phyloP scores from a whole-genome alignment of 2,888 invertebrate species.

The Oligia strigilis region DNA sequence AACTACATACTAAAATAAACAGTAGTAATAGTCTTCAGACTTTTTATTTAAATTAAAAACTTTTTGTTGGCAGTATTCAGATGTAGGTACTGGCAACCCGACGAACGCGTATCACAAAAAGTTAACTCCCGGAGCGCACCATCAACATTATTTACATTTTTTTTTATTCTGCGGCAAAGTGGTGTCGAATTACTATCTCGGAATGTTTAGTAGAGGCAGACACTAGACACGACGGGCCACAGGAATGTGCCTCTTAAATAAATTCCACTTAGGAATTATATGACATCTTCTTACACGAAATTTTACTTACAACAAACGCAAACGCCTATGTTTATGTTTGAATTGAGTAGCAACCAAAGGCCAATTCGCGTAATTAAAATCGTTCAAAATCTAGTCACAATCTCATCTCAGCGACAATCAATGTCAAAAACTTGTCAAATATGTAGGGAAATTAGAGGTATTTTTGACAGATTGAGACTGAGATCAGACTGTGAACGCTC shows the following conservation, averaged over 20 bases:
- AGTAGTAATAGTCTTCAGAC: background rate
- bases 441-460: no score
- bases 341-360: background rate
- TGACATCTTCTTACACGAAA: conserved; percentile 36
- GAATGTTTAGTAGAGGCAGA: conserved; percentile 82
- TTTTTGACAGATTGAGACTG: no score
- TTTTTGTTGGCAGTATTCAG: conserved; percentile 25
- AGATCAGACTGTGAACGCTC: no score
- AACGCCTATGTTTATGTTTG: background rate
- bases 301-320: conserved; percentile 10
- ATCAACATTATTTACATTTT: conserved; percentile 85
- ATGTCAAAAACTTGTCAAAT: no score
- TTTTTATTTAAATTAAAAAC: background rate
- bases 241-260: conserved; percentile 73
- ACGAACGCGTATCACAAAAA: conserved; percentile 76
- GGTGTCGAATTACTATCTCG: conserved; percentile 88
- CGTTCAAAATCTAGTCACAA: no score
- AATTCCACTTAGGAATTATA: conserved; percentile 63
- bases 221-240: conserved; percentile 66
- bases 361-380: no score
- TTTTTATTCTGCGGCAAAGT: conserved; percentile 80
- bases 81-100: conserved; percentile 60
- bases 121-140: conserved; percentile 79
- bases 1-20: conserved; percentile 1
- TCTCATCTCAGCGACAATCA: no score